Evolutionary conservation across 2,888 invertebrate genomes (phyloP), one percentile per base, ranked within the genome.

Genomic region (Parnassius glacialis): DNA sequence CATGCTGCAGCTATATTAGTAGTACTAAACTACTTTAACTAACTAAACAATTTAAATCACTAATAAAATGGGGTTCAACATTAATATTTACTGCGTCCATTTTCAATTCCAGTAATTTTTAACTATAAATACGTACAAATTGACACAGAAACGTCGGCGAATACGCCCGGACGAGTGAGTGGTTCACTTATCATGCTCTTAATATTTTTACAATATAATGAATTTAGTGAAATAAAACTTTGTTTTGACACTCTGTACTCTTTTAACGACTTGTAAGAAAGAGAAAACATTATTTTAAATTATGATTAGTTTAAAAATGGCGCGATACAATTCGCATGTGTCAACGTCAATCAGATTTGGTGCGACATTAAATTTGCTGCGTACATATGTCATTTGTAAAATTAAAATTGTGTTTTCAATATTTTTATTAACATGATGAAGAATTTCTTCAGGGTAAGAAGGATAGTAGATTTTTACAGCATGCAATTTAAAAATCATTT

Each of bases 31-130:
- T 20, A 20, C 20, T 20, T 20, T 20, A 20, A 20, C 20, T 20
- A 20, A 20, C 34, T 34, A 34, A 34, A 34, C 7, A 7, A 34
- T 62, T 64, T 64, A 41, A 50, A 52, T 58, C 53, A 9, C 16
- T 11, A 52, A 45, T 11, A 63, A 64, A 71, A 68, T 53, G 53
- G 62, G 68, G 69, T 64, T 68, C 61, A 52, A 57, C 59, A 42
- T 9, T 41, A 56, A 61, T 60, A 66, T 67, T 65, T 62, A 67
- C 67, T 59, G 67, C 67, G 64, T 64, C 63, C 66, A 64, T 65
- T 67, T 59, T 52, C 52, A 62, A 64, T 62, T 60, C 59, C 67
- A 66, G 63, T 65, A 65, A 62, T 55, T 50, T 57, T 16, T 12
- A 25, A 7, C 59, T 66, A 67, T 62, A 64, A 55, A 55, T 64